phyloP scores from a whole-genome alignment of 2,888 invertebrate species.

The Drosophila mayaguana region DNA sequence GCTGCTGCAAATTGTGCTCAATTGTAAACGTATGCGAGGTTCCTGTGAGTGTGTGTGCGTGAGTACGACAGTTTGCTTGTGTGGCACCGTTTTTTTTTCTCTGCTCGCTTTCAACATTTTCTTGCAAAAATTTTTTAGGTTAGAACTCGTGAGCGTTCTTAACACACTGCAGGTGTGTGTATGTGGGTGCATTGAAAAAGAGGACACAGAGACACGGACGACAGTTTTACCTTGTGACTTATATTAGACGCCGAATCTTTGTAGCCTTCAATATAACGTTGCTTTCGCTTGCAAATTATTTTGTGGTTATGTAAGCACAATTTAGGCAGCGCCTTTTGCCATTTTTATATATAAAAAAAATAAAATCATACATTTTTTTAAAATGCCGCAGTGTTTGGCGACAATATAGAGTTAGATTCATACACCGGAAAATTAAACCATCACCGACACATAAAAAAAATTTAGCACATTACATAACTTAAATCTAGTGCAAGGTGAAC shows the following conservation, averaged over 20 bases:
- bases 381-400: background rate
- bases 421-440: conserved; percentile 43
- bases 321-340: conserved; percentile 15
- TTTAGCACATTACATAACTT: conserved; percentile 77
- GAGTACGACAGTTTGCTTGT: conserved; percentile 46
- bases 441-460: conserved; percentile 67
- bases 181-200: conserved; percentile 26
- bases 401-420: conserved; percentile 22
- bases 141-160: conserved; percentile 57
- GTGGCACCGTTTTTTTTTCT: conserved; percentile 48
- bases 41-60: background rate
- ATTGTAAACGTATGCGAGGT: background rate
- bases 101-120: conserved; percentile 32
- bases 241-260: conserved; percentile 35
- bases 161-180: conserved; percentile 29
- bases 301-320: conserved; percentile 68
- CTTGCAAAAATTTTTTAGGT: conserved; percentile 54
- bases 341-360: conserved; percentile 5
- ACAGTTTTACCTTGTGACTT: conserved; percentile 48
- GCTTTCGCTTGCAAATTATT: conserved; percentile 22
- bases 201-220: conserved; percentile 30
- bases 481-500: conserved; percentile 70
- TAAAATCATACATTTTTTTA: conserved; percentile 13
- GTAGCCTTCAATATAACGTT: conserved; percentile 18
- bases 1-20: conserved; percentile 29